Conservation (phyloP, 2,113 vertebrate genomes). For the Hyperoodon ampullatus region DNA sequence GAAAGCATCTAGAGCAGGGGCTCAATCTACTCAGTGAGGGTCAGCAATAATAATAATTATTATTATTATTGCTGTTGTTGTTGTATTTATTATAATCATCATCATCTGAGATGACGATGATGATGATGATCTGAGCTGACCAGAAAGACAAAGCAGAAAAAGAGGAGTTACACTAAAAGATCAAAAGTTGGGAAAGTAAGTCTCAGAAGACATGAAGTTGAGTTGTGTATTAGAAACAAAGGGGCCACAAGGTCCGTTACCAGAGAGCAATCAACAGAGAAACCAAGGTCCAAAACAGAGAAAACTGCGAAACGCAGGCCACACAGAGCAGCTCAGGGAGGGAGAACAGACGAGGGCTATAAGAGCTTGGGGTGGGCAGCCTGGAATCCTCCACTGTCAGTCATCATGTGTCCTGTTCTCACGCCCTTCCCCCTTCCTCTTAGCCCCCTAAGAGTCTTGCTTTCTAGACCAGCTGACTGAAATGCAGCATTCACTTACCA, state of each 20-base stretch:
- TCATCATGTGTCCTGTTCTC: not conserved
- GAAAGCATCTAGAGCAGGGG: not conserved
- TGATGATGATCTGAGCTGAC: not conserved
- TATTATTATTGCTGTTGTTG: no score
- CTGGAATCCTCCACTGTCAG: rapidly evolving
- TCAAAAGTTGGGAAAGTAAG: not conserved
- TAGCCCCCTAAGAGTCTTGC: no score
- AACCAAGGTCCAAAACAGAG: not conserved
- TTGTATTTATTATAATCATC: not conserved
- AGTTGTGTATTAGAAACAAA: not conserved
- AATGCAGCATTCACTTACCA: not conserved
- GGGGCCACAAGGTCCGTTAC: not conserved
- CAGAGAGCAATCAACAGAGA: not conserved
- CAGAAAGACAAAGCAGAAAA: not conserved
- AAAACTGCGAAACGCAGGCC: not conserved
- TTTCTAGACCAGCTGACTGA: not conserved
- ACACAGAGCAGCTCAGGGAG: not conserved
- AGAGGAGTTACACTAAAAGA: no score
- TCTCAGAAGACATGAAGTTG: not conserved
- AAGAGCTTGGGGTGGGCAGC: not conserved
- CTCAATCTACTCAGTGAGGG: not conserved
- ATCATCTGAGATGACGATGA: not conserved
- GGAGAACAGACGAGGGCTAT: not conserved
- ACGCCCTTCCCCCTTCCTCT: rapidly evolving
- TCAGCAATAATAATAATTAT: not conserved